These are phyloP conservation scores for Tenthredo scrophulariae DNA, from an alignment of 2,888 invertebrate genomes.

Conservation along the genomic window DNA sequence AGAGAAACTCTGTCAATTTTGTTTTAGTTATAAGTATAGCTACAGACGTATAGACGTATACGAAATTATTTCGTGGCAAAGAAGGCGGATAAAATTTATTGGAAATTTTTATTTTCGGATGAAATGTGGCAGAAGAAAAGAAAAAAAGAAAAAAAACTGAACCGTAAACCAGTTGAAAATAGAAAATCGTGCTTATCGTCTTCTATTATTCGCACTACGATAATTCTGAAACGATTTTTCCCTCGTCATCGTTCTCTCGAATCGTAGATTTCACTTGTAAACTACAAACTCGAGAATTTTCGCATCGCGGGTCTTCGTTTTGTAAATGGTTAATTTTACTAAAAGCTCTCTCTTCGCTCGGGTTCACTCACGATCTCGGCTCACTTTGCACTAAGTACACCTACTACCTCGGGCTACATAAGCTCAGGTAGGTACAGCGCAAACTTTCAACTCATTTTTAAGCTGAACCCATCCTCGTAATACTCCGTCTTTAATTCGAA, in stretches of 20 bases:
- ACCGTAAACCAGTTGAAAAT: not conserved
- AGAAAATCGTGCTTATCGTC: not conserved
- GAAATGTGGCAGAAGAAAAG: not conserved
- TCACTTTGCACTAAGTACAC: slow-evolving; percentile 19
- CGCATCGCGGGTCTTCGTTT: slow-evolving; percentile 4
- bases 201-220: not conserved
- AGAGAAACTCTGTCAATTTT: not conserved
- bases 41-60: not conserved
- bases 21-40: not conserved
- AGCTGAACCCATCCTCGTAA: not conserved
- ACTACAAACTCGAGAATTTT: not conserved
- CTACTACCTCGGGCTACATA: not conserved
- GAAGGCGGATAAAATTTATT: not conserved
- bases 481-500: not conserved
- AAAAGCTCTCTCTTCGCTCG: slow-evolving; percentile 18
- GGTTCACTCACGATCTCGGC: not conserved
- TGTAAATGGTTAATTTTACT: slow-evolving; percentile 47
- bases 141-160: too few relatives aligned
- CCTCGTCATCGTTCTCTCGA: not conserved
- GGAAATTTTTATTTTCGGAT: not conserved
- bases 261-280: not conserved
- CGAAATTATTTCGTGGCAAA: not conserved
- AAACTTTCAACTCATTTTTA: not conserved
- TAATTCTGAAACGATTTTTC: not conserved
- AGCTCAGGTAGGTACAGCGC: not conserved